Evolutionary conservation across 2,888 invertebrate species (phyloP), one percentile per base, ranked within the genome.

Genomic region (Synanthedon tipuliformis): DNA sequence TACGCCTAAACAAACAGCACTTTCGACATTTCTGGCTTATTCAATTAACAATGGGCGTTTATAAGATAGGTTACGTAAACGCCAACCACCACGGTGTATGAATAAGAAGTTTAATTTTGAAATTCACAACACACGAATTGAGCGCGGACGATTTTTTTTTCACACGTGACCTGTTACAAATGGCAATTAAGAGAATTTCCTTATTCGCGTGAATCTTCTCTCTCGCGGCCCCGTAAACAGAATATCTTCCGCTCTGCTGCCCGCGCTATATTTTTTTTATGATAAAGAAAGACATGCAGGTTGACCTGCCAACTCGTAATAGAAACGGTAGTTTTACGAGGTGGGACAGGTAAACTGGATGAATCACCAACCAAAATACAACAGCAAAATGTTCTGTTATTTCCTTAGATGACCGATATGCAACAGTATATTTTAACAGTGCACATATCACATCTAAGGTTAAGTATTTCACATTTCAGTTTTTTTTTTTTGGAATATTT

Each of bases 21-120:
- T 68, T 68, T 64, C 64, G 62, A 69, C 67, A 66, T 60, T 56
- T 62, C 54, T 50, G 58, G 62, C 64, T 66, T 66, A 72, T 71
- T 71, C 71, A 74, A 71, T 78, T 76, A 71, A 66, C 68, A 80
- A 82, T 80, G 72, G 66, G 59, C 54, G 61, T 63, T 73, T 66
- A 63, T 68, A 63, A 65, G 57, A 58, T 65, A 49, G 18, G 16
- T 81, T 81, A 75, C 75, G 72, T 76, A 76, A 80, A 71, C 61
- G 61, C 68, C 65, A 65, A 65, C 64, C 71, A 72, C 71, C 67
- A 64, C 60, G 61, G 58, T 57, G 56, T 52, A 61, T 76, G 75
- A 80, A 78, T 77, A 72, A 69, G 65, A 57, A 75, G 78, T 77
- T 80, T 77, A 68, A 73, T 73, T 73, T 73, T 66, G 71, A 63